Percentiles rank a stretch among this genome's conserved stretches.
phyloP scores from a whole-genome alignment of 1,140 invertebrate genomes.

The Habropoda laboriosa region DNA sequence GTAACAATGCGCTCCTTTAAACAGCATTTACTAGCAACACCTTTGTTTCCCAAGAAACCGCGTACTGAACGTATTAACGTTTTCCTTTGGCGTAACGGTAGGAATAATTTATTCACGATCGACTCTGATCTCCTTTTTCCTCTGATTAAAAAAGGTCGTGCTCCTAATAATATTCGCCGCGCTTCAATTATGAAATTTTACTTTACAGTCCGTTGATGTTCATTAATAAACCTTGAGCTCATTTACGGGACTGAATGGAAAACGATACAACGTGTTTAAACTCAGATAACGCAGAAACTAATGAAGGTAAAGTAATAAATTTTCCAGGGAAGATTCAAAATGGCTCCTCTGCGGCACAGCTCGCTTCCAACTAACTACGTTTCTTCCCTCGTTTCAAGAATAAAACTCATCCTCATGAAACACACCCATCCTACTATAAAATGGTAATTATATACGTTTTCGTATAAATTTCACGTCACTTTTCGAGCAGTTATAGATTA shows the following conservation, averaged over 20 bases:
- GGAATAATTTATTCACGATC: no score
- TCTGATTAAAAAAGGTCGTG: neutral
- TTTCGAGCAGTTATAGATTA: neutral
- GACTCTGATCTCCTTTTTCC: no score
- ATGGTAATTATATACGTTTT: neutral
- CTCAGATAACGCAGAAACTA: slow-evolving; percentile 14
- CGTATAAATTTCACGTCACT: neutral
- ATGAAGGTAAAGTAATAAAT: slow-evolving; percentile 26
- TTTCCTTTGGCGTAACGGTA: neutral
- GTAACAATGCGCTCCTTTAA: slow-evolving; percentile 25
- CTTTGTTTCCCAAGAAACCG: neutral
- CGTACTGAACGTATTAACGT: neutral
- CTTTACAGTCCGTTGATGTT: slow-evolving; percentile 3
- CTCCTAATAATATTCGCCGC: neutral
- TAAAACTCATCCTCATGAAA: neutral
- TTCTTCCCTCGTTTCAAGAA: neutral
- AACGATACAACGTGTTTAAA: slow-evolving; percentile 37
- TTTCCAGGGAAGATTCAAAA: slow-evolving; percentile 15
- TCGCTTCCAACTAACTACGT: no score
- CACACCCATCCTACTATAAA: no score
- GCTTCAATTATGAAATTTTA: neutral
- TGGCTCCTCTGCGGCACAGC: neutral
- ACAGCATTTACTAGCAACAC: neutral
- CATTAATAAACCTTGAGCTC: slow-evolving; percentile 41
- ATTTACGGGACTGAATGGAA: slow-evolving; percentile 27